Conservation (phyloP, 2,888 invertebrate genomes). For the Apodemia hepburni region DNA sequence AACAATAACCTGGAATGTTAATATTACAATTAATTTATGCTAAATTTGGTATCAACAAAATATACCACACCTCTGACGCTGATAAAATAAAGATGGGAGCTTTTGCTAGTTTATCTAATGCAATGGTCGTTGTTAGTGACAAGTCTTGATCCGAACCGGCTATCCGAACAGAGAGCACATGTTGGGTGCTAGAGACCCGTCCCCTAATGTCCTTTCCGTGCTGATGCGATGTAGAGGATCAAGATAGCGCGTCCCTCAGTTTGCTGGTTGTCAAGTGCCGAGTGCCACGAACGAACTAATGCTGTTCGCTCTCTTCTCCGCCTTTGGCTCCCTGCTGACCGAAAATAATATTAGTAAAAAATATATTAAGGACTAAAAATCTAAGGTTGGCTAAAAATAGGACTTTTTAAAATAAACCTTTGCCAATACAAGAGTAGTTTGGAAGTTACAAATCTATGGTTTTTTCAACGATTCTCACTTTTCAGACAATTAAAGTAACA, state of each 20-base stretch:
- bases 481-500: background rate
- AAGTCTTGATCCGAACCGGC: conserved; percentile 50
- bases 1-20: conserved; percentile 77
- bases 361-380: too few species aligned
- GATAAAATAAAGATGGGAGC: conserved; percentile 52
- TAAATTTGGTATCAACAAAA: conserved; percentile 73
- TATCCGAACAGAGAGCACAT: conserved; percentile 44
- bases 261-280: conserved; percentile 84
- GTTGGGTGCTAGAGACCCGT: conserved; percentile 40
- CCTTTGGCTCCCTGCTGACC: conserved; percentile 86
- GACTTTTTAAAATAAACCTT: background rate
- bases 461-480: background rate
- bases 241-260: conserved; percentile 73
- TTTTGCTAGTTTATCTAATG: conserved; percentile 35
- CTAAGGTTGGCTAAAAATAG: too few species aligned
- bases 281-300: conserved; percentile 89
- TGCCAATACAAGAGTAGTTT: background rate
- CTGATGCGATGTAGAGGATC: conserved; percentile 66
- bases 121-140: conserved; percentile 38
- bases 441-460: background rate
- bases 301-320: conserved; percentile 93
- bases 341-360: conserved; percentile 25
- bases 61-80: conserved; percentile 62
- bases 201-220: conserved; percentile 43
- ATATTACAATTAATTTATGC: conserved; percentile 64